phyloP scores from a whole-genome alignment of 1,140 invertebrate species.

The Lucilia cuprina region DNA sequence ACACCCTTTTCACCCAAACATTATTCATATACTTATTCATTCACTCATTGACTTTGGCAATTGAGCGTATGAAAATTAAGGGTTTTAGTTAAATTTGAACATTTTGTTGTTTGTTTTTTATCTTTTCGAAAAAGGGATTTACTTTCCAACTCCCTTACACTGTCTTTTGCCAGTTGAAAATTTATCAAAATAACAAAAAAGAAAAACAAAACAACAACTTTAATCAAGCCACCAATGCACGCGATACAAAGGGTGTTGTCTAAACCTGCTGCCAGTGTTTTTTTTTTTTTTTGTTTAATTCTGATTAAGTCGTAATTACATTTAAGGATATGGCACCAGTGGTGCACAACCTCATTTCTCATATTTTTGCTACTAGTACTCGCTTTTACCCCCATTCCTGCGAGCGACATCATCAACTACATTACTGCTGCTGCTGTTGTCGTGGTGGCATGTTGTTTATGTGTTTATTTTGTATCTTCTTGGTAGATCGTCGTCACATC shows the following conservation, averaged over 20 bases:
- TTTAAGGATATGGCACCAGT: conserved; percentile 62
- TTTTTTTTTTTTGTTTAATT: not conserved
- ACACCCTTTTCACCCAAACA: not conserved
- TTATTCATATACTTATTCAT: not conserved
- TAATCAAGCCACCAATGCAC: not conserved
- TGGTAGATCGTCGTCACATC: not conserved
- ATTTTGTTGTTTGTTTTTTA: not conserved
- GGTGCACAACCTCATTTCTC: conserved; percentile 42
- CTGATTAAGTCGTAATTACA: conserved; percentile 63
- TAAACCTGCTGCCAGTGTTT: not conserved
- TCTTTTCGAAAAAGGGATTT: conserved; percentile 5
- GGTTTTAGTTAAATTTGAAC: conserved; percentile 21
- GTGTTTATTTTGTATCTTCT: conserved; percentile 21
- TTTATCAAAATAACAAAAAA: conserved; percentile 15
- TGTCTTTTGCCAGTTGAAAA: conserved; percentile 2
- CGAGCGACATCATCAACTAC: not conserved
- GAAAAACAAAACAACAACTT: not conserved
- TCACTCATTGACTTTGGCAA: conserved; percentile 39
- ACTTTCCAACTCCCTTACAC: not conserved
- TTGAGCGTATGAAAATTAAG: conserved; percentile 38
- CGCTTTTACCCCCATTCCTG: not conserved
- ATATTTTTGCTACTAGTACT: not conserved
- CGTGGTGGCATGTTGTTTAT: conserved; percentile 26
- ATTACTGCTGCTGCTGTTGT: not conserved
- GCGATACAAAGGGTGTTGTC: not conserved